These are phyloP conservation scores for Gallinago undulata DNA, from an alignment of 2,113 vertebrate species.

Conservation along the genomic window DNA sequence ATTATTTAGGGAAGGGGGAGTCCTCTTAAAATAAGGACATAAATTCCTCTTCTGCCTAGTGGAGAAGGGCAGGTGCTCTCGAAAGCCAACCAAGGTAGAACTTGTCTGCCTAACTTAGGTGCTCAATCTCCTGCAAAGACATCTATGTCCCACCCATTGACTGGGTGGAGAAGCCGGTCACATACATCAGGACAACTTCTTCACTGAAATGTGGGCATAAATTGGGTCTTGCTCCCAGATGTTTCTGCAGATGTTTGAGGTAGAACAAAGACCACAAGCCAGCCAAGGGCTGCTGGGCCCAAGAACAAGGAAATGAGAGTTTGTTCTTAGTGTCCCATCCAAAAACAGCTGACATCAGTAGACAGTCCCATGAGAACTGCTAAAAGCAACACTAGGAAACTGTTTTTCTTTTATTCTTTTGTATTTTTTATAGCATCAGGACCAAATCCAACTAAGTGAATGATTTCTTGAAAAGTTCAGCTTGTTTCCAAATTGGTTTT, in stretches of 20 bases:
- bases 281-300: not conserved
- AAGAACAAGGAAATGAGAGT: not conserved
- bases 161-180: not conserved
- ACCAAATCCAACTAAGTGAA: constrained; percentile 31
- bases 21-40: constrained; percentile 19
- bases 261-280: not conserved
- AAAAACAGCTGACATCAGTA: not conserved
- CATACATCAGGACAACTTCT: not conserved
- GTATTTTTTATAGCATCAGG: not conserved
- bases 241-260: not conserved
- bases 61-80: not conserved
- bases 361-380: not conserved
- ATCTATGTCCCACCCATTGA: not conserved
- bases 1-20: constrained; percentile 11
- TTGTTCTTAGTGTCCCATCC: not conserved
- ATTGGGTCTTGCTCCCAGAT: not conserved
- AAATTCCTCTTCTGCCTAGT: constrained; percentile 31
- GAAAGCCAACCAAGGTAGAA: not conserved
- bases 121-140: not conserved
- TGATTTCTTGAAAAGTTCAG: constrained; percentile 39
- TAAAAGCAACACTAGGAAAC: not conserved
- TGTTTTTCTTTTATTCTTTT: not conserved
- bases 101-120: not conserved
- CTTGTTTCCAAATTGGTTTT: constrained; percentile 14
- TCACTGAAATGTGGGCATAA: not conserved